A percentile compares a stretch with the other conserved stretches of the same genome.
phyloP scores from a whole-genome alignment of 2,797 vertebrate species.

The Pantherophis vulpinus region DNA sequence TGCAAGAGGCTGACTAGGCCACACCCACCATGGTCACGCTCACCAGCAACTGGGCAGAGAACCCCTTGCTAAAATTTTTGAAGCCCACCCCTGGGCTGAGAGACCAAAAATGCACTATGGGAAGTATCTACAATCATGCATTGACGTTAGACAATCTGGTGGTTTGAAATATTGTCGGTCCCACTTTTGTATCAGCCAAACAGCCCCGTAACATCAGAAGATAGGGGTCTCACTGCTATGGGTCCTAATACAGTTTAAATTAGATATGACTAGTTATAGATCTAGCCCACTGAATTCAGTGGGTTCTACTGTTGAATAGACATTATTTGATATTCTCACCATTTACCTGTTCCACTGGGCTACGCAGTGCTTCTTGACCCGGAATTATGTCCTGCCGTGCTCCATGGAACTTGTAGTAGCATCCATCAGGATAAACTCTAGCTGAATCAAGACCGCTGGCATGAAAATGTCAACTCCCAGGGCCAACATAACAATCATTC shows the following conservation, averaged over 20 bases:
- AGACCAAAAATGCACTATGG: constrained; percentile 40
- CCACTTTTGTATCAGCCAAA: constrained; percentile 22
- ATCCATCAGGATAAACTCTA: neutral
- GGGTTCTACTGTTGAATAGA: neutral
- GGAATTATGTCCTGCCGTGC: neutral
- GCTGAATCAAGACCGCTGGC: neutral
- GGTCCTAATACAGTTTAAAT: neutral
- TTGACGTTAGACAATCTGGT: constrained; percentile 59
- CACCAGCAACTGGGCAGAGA: no score
- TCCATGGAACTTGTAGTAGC: neutral
- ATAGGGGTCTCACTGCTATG: neutral
- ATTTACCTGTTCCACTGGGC: neutral
- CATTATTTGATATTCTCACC: neutral
- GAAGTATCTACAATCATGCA: constrained; percentile 56
- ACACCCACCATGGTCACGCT: no score
- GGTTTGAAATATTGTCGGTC: constrained; percentile 24
- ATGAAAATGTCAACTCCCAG: fast-evolving
- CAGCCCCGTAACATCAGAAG: fast-evolving
- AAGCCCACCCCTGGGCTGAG: no score
- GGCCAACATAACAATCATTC: neutral
- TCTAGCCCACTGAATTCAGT: neutral
- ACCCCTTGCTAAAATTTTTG: no score
- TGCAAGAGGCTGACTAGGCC: no score
- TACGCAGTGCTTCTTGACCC: neutral
- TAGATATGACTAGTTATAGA: neutral